These are phyloP conservation scores for Acanthurus leucopareius DNA, from an alignment of 2,797 vertebrate species.

Conservation along the genomic window DNA sequence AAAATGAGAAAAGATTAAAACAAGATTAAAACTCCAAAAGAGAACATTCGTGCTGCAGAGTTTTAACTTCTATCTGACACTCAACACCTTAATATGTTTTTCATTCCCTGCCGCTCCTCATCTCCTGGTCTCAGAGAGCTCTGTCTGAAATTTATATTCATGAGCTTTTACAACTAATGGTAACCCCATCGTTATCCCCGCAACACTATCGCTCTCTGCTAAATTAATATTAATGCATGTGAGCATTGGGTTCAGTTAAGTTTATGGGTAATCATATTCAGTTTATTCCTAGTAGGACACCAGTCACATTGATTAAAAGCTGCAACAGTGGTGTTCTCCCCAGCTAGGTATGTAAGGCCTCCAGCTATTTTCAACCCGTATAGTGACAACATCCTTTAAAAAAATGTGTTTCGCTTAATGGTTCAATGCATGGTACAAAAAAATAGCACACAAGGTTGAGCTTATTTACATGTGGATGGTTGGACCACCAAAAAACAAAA, in stretches of 20 bases:
- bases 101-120: slow-evolving; percentile 71
- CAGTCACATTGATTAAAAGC: slow-evolving; percentile 88
- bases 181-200: slow-evolving; percentile 83
- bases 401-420: slow-evolving; percentile 36
- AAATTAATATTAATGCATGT: slow-evolving; percentile 89
- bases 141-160: slow-evolving; percentile 83
- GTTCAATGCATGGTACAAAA: slow-evolving; percentile 48
- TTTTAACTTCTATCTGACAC: slow-evolving; percentile 61
- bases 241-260: slow-evolving; percentile 86
- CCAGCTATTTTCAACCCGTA: slow-evolving; percentile 80
- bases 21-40: slow-evolving; percentile 55
- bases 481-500: slow-evolving; percentile 60
- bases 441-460: slow-evolving; percentile 42
- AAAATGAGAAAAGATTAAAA: slow-evolving; percentile 54
- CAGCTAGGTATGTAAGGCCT: slow-evolving; percentile 77
- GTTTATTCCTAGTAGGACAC: slow-evolving; percentile 88
- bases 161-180: slow-evolving; percentile 84
- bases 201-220: slow-evolving; percentile 81
- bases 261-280: slow-evolving; percentile 90
- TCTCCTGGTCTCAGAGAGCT: slow-evolving; percentile 72
- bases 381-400: slow-evolving; percentile 52
- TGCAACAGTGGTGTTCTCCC: slow-evolving; percentile 73
- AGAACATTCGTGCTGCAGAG: slow-evolving; percentile 43
- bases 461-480: slow-evolving; percentile 37
- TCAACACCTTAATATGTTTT: slow-evolving; percentile 72